Evolutionary conservation across 2,888 invertebrate genomes (phyloP), one percentile per base, ranked within the genome.

Genomic region (Stenodera caucasica): DNA sequence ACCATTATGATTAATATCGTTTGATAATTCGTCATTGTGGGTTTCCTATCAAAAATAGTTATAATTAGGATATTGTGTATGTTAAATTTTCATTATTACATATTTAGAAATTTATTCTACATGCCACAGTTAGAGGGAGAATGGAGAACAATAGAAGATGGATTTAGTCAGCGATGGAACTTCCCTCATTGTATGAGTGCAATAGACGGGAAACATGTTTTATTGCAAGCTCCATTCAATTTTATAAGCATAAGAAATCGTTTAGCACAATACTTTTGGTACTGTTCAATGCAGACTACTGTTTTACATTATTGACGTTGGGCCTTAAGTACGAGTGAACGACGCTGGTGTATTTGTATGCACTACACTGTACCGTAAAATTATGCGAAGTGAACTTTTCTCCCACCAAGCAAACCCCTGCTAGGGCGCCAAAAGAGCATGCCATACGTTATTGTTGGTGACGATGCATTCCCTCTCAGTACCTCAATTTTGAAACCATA

Each of bases 281-380:
- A 21, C 49, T 70, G 54, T 69, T 70, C 12, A 68, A 71, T 51
- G 65, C 62, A 8, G 60, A 72, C 11, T 72, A 72, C 55, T 58
- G 57, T 30, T 75, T 76, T 67, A 70, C 71, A 72, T 72, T 64
- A 71, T 72, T 53, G 72, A 76, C 51, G 67, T 77, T 32, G 76
- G 73, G 15, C 57, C 67, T 54, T 73, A 72, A 64, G 73, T 76
- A 14, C 66, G 70, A 58, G 70, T 72, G 8, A 70, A 67, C 56
- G 73, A 69, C 57, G 69, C 65, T 32, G 69, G 69, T 1, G 57
- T 69, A 6, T 60, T 69, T 30, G 32, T 14, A 60, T 61, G 67
- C 53, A 57, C 33, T 53, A 40, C 50, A 14, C 54, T 69, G 49
- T 61, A 32, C 32, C 8, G 56, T 49, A 65, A 65, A 15, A 63